Conservation (phyloP, 2,888 invertebrate genomes). For the Drosophila mettleri region DNA sequence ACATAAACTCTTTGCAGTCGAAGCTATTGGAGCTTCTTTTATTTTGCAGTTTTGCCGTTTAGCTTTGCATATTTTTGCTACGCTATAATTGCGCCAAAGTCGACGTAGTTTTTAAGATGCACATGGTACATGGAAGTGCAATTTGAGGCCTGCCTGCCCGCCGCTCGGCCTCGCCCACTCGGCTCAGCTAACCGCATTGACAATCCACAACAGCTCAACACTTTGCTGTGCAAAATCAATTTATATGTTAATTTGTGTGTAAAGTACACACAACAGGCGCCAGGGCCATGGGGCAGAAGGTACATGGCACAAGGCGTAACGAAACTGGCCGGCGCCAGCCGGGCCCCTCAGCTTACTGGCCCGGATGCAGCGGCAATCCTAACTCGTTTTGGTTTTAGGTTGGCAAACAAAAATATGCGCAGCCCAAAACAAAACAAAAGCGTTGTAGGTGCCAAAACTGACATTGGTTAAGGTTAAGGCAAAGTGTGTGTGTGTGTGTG, state of each 20-base stretch:
- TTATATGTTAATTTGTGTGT: constrained; percentile 79
- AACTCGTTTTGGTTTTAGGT: constrained; percentile 14
- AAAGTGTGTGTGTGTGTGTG: constrained; percentile 9
- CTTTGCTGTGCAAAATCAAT: constrained; percentile 73
- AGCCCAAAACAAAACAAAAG: constrained; percentile 39
- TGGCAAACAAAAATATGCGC: constrained; percentile 64
- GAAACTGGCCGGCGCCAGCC: constrained; percentile 35
- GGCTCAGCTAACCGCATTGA: constrained; percentile 33
- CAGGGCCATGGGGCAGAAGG: too few relatives aligned
- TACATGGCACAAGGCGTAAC: constrained; percentile 35
- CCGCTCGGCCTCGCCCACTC: neutral
- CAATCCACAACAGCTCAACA: constrained; percentile 64
- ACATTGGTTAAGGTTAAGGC: constrained; percentile 64
- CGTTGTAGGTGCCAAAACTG: constrained; percentile 71
- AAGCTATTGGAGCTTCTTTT: neutral
- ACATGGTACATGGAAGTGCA: constrained; percentile 31
- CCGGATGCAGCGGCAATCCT: neutral
- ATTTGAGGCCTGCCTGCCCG: constrained; percentile 23
- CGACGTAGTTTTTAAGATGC: constrained; percentile 22
- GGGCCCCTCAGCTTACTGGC: neutral
- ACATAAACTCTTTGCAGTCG: neutral
- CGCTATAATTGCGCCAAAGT: constrained; percentile 22
- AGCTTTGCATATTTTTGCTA: constrained; percentile 1
- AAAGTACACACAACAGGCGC: constrained; percentile 49
- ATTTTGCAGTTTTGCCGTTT: neutral